Evolutionary conservation across 2,797 vertebrate genomes (phyloP).

Genomic region (Echiichthys vipera): DNA sequence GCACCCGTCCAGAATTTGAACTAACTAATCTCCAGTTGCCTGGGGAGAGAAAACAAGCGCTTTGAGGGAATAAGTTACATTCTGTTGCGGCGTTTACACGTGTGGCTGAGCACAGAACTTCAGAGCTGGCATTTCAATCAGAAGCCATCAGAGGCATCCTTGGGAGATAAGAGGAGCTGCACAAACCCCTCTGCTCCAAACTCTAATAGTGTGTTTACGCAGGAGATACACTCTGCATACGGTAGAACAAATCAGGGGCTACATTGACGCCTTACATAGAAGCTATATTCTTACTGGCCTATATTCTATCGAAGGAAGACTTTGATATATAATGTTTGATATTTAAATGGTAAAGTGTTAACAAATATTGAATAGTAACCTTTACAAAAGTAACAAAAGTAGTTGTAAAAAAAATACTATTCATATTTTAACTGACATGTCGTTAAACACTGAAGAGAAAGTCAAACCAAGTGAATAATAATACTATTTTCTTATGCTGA

Average conservation of each 20-base stretch:
- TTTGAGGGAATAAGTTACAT: constrained; percentile 80
- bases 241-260: constrained; percentile 49
- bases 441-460: neutral
- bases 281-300: constrained; percentile 20
- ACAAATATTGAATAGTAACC: too few species aligned
- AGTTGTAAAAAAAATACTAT: too few species aligned
- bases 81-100: constrained; percentile 74
- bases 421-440: neutral
- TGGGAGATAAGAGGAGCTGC: constrained; percentile 72
- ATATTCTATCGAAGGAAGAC: constrained; percentile 26
- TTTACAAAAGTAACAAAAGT: too few species aligned
- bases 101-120: constrained; percentile 79
- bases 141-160: constrained; percentile 75
- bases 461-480: neutral
- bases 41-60: constrained; percentile 74
- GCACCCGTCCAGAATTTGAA: constrained; percentile 75
- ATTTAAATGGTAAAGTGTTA: neutral
- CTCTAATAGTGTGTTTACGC: constrained; percentile 59
- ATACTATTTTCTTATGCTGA: neutral
- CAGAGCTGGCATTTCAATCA: constrained; percentile 79
- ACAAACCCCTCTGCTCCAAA: constrained; percentile 61
- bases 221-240: constrained; percentile 62
- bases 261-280: constrained; percentile 22
- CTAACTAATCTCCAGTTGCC: constrained; percentile 76
- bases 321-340: neutral